phyloP scores from a whole-genome alignment of 2,113 vertebrate genomes.

The Chiloscyllium plagiosum region DNA sequence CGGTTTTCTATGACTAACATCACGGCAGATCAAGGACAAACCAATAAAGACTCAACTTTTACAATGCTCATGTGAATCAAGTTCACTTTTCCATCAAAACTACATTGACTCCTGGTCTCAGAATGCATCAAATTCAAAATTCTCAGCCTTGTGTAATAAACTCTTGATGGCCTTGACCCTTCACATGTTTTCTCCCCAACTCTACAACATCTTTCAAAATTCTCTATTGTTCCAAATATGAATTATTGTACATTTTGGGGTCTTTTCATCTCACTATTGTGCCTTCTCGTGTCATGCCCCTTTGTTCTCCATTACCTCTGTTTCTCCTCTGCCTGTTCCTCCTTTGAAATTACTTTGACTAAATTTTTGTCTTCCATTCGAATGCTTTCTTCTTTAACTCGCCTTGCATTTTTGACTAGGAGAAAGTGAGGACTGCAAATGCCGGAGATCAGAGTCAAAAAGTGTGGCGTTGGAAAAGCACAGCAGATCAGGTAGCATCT shows the following conservation, averaged over 20 bases:
- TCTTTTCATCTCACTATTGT: background rate
- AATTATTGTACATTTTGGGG: background rate
- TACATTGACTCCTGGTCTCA: background rate
- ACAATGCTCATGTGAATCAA: background rate
- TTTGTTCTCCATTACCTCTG: background rate
- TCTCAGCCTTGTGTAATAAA: background rate
- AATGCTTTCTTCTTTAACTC: background rate
- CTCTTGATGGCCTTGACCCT: background rate
- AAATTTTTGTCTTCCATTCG: background rate
- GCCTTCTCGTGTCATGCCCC: background rate
- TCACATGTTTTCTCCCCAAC: background rate
- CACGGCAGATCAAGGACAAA: background rate
- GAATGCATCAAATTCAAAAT: background rate
- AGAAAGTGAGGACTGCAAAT: no score
- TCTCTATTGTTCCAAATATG: background rate
- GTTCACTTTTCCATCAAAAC: background rate
- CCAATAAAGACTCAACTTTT: background rate
- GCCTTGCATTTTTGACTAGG: background rate
- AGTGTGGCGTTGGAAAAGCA: no score
- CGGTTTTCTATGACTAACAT: background rate
- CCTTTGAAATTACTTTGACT: background rate
- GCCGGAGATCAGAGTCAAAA: no score
- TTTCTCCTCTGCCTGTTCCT: background rate
- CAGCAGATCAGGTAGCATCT: no score
- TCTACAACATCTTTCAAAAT: background rate